Evolutionary conservation across 1,140 invertebrate species (phyloP).

Genomic region (Sweltsa coloradensis): DNA sequence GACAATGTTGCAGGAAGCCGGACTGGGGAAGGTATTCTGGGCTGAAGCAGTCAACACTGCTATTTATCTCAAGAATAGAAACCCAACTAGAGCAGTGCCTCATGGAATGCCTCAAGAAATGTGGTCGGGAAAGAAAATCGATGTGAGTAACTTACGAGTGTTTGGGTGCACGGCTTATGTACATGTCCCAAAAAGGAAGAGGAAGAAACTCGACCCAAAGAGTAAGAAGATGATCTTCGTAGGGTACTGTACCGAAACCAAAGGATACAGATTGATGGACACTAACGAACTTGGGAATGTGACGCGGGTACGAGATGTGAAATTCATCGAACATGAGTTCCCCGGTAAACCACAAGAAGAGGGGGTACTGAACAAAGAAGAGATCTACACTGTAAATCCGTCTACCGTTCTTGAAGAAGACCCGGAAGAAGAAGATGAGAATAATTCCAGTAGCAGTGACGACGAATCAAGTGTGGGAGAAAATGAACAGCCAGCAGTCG

Average conservation of each 20-base stretch:
- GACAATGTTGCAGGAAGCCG: slow-evolving; percentile 24
- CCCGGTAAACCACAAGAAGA: too few species aligned
- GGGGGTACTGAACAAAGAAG: too few species aligned
- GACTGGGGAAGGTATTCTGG: slow-evolving; percentile 26
- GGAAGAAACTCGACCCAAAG: slow-evolving; percentile 16
- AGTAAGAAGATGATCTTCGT: slow-evolving; percentile 9
- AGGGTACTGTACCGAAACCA: slow-evolving; percentile 14
- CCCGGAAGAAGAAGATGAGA: neutral
- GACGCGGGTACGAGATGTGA: slow-evolving; percentile 1
- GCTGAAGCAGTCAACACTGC: slow-evolving; percentile 29
- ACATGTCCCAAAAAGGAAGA: slow-evolving; percentile 3
- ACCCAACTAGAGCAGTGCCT: slow-evolving; percentile 1
- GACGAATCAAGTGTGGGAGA: neutral
- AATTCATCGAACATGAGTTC: slow-evolving; percentile 13
- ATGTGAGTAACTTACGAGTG: slow-evolving; percentile 10
- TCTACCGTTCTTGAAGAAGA: neutral
- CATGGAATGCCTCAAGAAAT: slow-evolving; percentile 3
- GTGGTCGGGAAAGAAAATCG: slow-evolving; percentile 11
- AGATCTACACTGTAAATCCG: neutral
- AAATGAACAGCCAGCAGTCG: neutral
- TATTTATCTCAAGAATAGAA: slow-evolving; percentile 30
- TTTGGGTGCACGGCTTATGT: slow-evolving; percentile 17
- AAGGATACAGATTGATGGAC: slow-evolving; percentile 16
- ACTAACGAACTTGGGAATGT: neutral
- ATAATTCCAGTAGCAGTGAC: neutral